Base-by-base conservation (phyloP, 2,888 invertebrate species). In the Embidobia sp. region DNA sequence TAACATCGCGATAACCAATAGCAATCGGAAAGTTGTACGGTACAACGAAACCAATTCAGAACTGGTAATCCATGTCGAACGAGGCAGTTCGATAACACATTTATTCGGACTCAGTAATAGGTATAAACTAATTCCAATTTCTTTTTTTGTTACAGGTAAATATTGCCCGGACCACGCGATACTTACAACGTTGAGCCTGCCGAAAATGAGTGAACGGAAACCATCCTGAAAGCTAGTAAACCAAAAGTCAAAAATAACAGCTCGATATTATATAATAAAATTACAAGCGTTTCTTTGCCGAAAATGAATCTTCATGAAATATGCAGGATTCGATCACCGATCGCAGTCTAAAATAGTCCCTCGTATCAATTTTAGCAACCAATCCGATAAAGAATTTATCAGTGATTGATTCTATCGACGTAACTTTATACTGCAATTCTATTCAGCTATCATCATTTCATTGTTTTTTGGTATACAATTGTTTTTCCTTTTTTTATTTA, bases 91-190 rank as follows among this genome's bases (percentile, higher is more conserved):
- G 5, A 46, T 18, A 22, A 11, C 15, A 6, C 7, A 15, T 10
- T 5, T 27, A 22, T 48, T 2, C 11, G 16, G 2, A 19, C 33
- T 0, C 8, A 8, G 5, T 46, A 16, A 37, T 18, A 16, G 3
- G n/a, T 29, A 10, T 27, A 1, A 33, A 35, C 4, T 63, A 18
- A 49, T n/a, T 26, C 15, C 8, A n/a, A n/a, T n/a, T 19, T 3
- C 0, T 31, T 67, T 46, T 55, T 63, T 40, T 57, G 37, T 69
- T 59, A 15, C 40, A 67, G 37, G 67, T 67, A 67, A 67, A 37
- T 37, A 46, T 33, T 8, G 8, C 8, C 29, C 6, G 29, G 2
- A 29, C n/a, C n/a, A n/a, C n/a, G n/a, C n/a, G n/a, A n/a, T n/a
- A n/a, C n/a, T 6, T 2, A 7, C 2, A 40, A 10, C 7, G 18